Percentiles rank a stretch among this genome's conserved stretches.
Conservation (phyloP, 2,797 vertebrate species). For the Phrynocephalus forsythii region DNA sequence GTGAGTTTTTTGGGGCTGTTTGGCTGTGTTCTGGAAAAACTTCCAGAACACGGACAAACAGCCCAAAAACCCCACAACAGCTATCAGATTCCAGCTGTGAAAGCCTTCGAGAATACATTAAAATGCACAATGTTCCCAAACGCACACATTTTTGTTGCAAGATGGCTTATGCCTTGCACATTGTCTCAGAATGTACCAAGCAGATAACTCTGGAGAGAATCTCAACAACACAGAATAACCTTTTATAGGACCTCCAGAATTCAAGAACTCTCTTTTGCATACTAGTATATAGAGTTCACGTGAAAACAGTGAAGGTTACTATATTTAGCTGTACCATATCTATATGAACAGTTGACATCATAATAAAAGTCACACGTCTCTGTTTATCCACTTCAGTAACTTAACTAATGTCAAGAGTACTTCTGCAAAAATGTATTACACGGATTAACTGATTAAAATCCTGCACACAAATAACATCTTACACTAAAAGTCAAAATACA, state of each 20-base stretch:
- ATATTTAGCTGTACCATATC: slow-evolving; percentile 54
- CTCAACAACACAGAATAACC: not conserved
- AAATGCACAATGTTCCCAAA: not conserved
- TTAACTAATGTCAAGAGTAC: slow-evolving; percentile 66
- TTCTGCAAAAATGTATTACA: slow-evolving; percentile 69
- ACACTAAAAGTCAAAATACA: slow-evolving; percentile 14
- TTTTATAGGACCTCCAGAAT: not conserved
- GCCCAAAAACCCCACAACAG: no score
- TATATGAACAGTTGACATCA: slow-evolving; percentile 61
- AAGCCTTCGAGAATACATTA: no score
- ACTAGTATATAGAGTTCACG: slow-evolving; percentile 37
- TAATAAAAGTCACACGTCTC: slow-evolving; percentile 68
- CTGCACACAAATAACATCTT: slow-evolving; percentile 40
- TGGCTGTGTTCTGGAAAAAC: no score
- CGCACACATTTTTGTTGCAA: not conserved
- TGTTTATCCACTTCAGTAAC: slow-evolving; percentile 69
- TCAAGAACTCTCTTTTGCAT: slow-evolving; percentile 1
- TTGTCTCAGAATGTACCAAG: not conserved
- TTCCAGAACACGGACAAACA: no score
- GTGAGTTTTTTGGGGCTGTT: no score
- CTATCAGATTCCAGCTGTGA: no score
- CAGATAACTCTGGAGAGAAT: not conserved
- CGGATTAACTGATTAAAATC: slow-evolving; percentile 67
- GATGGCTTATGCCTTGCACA: not conserved
- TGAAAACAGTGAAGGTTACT: slow-evolving; percentile 38